Base-by-base conservation (phyloP, 2,888 invertebrate species). In the Cyaniris semiargus region DNA sequence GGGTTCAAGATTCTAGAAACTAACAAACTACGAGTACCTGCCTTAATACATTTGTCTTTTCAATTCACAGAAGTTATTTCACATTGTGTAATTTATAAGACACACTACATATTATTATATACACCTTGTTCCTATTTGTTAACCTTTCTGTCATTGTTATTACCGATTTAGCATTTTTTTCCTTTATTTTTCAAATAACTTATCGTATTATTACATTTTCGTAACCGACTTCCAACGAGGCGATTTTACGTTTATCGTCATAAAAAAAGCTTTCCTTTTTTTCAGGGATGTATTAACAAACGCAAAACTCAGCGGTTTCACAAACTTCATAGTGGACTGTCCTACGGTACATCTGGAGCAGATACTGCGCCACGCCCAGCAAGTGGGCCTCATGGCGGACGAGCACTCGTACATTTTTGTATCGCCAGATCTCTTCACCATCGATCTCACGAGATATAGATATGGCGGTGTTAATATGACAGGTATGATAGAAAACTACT, bases 401-500 rank as follows among this genome's bases (percentile, higher is more conserved):
- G 95, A 96, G 76, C 96, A 97, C 84, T 96, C 96, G 79, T 97
- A 97, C 83, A 95, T 98, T 77, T 95, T 98, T 77, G 95, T 97
- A 0, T 96, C 96, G 38, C 92, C 98, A 88, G 98, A 98, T 87
- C 90, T 98, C 77, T 97, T 97, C 81, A 96, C 97, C 0, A 86
- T 98, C 74, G 96, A 98, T 85, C 89, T 98, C 85, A 95, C 95
- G 72, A 95, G 96, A 7, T 98, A 96, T 86, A 95, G 96, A 86
- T 96, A 96, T 84, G 96, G 97, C 0, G 97, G 97, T 10, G 96
- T 97, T 1, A 98, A 98, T 87, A 96, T 98, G 81, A 98, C 98
- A 0, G 97, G 97, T 81, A 79, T 85, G 82, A 8, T 3, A 8
- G 21, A 21, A 8, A 58, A 10, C 3, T 44, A 1, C 34, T 34